phyloP scores from a whole-genome alignment of 2,113 vertebrate genomes.

The Sigmodon hispidus region DNA sequence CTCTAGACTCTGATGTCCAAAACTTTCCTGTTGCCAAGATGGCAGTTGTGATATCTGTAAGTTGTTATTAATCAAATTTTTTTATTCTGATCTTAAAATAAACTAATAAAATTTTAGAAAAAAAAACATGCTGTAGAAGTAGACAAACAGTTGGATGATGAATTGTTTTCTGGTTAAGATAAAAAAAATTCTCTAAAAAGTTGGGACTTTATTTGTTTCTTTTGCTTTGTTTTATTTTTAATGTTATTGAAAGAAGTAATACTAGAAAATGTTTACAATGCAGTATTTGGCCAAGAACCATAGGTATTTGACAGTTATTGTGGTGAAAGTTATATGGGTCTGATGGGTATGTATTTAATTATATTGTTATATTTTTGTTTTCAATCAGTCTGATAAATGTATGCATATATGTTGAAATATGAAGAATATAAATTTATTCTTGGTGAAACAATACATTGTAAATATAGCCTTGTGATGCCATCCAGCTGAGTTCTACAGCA shows the following conservation, averaged over 20 bases:
- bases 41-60: background rate
- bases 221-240: background rate
- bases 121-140: background rate
- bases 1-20: accelerated
- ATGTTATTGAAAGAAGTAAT: background rate
- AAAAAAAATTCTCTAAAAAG: background rate
- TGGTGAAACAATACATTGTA: background rate
- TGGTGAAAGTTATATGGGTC: background rate
- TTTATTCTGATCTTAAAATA: background rate
- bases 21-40: background rate
- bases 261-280: background rate
- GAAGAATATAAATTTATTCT: background rate
- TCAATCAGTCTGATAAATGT: background rate
- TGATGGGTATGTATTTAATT: background rate
- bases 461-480: background rate
- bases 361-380: background rate
- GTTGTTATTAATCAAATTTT: background rate
- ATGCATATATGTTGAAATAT: background rate
- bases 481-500: background rate
- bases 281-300: background rate
- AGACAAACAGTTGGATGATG: background rate
- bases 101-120: no score
- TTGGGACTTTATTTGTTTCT: background rate
- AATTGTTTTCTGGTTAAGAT: background rate
- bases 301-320: background rate